phyloP scores from a whole-genome alignment of 1,140 invertebrate species.

The Zaprionus davidi region DNA sequence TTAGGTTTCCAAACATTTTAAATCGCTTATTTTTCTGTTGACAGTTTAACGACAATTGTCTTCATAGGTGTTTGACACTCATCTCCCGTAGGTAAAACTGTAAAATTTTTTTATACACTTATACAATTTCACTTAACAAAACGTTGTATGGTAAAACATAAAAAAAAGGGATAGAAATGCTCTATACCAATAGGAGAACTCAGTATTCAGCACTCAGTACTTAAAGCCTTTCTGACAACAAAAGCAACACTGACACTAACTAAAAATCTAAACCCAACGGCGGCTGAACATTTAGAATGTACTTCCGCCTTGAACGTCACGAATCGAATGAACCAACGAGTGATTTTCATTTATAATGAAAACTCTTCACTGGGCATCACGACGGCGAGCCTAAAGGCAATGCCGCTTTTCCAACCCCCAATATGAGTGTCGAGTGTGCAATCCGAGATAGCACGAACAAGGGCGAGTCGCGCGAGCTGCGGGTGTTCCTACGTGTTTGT shows the following conservation, averaged over 20 bases:
- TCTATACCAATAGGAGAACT: conserved; percentile 14
- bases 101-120: conserved; percentile 5
- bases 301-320: conserved; percentile 82
- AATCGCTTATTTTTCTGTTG: background rate
- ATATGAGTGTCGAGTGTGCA: conserved; percentile 38
- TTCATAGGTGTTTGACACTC: background rate
- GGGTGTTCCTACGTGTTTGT: conserved; percentile 28
- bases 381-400: conserved; percentile 26
- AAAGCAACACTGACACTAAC: conserved; percentile 12
- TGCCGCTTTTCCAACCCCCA: conserved; percentile 74
- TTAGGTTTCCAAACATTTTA: background rate
- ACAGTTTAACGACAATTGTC: background rate
- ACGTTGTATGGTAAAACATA: conserved; percentile 14
- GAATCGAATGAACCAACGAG: conserved; percentile 83
- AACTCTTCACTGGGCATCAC: conserved; percentile 72
- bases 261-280: conserved; percentile 8
- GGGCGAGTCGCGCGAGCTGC: conserved; percentile 48
- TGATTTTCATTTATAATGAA: conserved; percentile 80
- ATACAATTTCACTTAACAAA: conserved; percentile 40
- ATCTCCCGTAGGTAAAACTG: background rate
- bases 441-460: conserved; percentile 47
- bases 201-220: conserved; percentile 3
- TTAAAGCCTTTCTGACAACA: conserved; percentile 31
- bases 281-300: conserved; percentile 48
- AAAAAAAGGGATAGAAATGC: conserved; percentile 18